Percentiles rank a stretch among this genome's conserved stretches.
Conservation (phyloP, 2,888 invertebrate genomes). For the Heliconius aoede region DNA sequence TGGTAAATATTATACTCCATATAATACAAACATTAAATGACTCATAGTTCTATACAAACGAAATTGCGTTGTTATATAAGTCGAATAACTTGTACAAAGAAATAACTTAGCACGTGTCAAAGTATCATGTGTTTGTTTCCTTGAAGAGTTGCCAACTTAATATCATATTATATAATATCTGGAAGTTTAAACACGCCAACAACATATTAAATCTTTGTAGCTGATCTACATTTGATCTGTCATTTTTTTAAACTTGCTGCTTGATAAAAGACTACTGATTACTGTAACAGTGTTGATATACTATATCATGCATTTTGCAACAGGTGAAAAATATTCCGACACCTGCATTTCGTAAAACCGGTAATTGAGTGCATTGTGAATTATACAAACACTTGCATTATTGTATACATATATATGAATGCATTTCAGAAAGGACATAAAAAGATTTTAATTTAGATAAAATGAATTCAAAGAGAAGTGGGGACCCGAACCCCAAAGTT, state of each 20-base stretch:
- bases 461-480: slow-evolving; percentile 44
- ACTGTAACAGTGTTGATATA: neutral
- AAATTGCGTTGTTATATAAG: neutral
- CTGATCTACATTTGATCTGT: too few relatives aligned
- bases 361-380: neutral
- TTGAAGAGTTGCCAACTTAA: slow-evolving; percentile 1
- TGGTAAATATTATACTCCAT: too few relatives aligned
- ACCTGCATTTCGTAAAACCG: slow-evolving; percentile 1
- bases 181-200: neutral
- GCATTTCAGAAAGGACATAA: slow-evolving; percentile 43
- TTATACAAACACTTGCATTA: neutral
- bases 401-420: slow-evolving; percentile 23
- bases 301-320: neutral
- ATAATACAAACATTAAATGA: too few relatives aligned
- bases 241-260: too few relatives aligned
- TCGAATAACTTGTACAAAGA: neutral
- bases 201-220: neutral
- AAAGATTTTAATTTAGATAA: slow-evolving; percentile 72
- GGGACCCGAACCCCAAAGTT: slow-evolving; percentile 4
- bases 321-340: slow-evolving; percentile 9
- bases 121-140: neutral
- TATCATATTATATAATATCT: neutral
- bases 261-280: neutral
- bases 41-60: neutral
- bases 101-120: neutral